Base-by-base conservation (phyloP, 2,888 invertebrate genomes). In the Archips crataeganus region DNA sequence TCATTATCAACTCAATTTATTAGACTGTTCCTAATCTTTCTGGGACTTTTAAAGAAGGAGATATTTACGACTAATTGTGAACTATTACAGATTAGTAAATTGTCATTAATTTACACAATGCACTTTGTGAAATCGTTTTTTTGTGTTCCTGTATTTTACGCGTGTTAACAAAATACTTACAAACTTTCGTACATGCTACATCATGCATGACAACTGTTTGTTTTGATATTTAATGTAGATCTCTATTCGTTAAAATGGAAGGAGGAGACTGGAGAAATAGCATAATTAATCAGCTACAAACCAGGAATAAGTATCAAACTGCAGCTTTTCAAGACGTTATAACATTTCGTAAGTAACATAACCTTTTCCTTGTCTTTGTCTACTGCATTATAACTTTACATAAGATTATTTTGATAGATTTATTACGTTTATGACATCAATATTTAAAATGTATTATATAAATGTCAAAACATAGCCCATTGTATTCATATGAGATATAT, bases 291-390 rank as follows among this genome's bases (percentile, higher is more conserved):
- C 96, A 97, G 85, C 88, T 98, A 76, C 96, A 96, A 75, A 95
- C 96, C 76, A 95, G 98, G 84, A 97, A 98, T 90, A 96, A 95
- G 89, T 95, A 95, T 76, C 97, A 98, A 94, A 96, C 96, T 34
- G 91, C 95, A 75, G 96, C 96, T 82, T 98, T 97, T 89, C 96
- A 96, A 81, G 98, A 98, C 85, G 95, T 98, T 77, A 97, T 98
- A 81, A 91, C 95, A 79, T 96, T 97, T 90, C 98, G 98, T 98
- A 95, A 96, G 97, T 95, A 86, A 85, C 85, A 81, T 91, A 91
- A 91, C 91, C 90, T 89, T 80, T 76, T 75, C 76, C 15, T 9
- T 47, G 62, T 75, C 67, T 70, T 70, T 76, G 75, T 75, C 79
- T 81, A 59, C n/a, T 59, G 65, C 45, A 15, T n/a, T 9, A 49